Percentiles rank a stretch among this genome's conserved stretches.
These are phyloP conservation scores for Galeruca laticollis DNA, from an alignment of 2,888 invertebrate species.

Conservation along the genomic window DNA sequence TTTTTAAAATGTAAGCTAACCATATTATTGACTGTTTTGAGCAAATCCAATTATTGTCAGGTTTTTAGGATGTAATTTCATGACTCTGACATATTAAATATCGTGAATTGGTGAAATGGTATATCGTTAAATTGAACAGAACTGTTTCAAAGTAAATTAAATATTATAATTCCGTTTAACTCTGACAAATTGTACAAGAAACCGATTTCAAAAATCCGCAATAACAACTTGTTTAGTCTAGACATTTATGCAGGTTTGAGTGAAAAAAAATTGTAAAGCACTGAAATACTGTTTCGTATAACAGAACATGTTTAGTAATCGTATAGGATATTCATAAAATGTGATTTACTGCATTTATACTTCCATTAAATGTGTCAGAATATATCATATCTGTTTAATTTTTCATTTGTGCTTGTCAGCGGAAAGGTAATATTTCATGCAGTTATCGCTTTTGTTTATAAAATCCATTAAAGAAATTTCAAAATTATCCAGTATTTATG, in stretches of 20 bases:
- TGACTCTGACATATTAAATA: too few relatives aligned
- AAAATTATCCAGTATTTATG: slow-evolving; percentile 14
- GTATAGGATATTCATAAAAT: slow-evolving; percentile 34
- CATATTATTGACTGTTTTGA: too few relatives aligned
- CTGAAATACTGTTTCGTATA: slow-evolving; percentile 8
- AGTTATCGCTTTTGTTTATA: slow-evolving; percentile 29
- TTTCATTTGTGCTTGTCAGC: slow-evolving; percentile 30
- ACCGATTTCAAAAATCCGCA: slow-evolving; percentile 20
- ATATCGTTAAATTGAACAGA: too few relatives aligned
- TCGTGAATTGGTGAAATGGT: too few relatives aligned
- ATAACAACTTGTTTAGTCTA: slow-evolving; percentile 34
- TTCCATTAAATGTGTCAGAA: slow-evolving; percentile 30
- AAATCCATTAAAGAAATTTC: slow-evolving; percentile 13
- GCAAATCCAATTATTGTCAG: too few relatives aligned
- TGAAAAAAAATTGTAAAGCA: slow-evolving; percentile 22
- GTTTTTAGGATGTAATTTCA: too few relatives aligned
- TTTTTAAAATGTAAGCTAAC: too few relatives aligned
- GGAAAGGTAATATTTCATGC: slow-evolving; percentile 23
- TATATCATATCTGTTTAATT: slow-evolving; percentile 31
- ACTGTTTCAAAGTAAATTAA: too few relatives aligned
- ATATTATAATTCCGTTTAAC: too few relatives aligned
- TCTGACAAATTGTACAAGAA: too few relatives aligned
- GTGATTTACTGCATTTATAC: slow-evolving; percentile 25
- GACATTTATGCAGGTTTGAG: slow-evolving; percentile 17
- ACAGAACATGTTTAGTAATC: slow-evolving; percentile 25